Percentiles rank a stretch among this genome's conserved stretches.
phyloP scores from a whole-genome alignment of 2,888 invertebrate genomes.

The Leptopilina myrica region DNA sequence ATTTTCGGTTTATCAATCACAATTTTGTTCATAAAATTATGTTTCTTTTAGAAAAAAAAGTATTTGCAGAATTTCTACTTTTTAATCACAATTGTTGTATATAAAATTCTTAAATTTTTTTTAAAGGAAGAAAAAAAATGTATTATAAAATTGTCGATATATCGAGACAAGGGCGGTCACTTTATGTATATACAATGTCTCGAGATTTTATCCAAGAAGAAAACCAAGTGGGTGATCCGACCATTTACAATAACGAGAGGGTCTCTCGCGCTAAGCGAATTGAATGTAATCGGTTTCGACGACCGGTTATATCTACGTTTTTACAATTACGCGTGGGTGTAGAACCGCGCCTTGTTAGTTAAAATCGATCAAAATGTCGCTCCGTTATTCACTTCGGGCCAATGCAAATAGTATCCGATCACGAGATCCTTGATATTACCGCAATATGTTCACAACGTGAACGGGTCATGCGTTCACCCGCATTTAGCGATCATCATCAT shows the following conservation, averaged over 20 bases:
- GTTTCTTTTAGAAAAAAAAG: no score
- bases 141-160: slow-evolving; percentile 34
- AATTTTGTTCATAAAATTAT: no score
- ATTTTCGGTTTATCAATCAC: no score
- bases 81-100: no score
- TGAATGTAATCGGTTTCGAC: slow-evolving; percentile 61
- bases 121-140: no score
- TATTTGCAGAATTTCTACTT: no score
- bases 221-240: slow-evolving; percentile 60
- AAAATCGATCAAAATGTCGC: slow-evolving; percentile 40
- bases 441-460: slow-evolving; percentile 28
- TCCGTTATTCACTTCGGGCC: slow-evolving; percentile 40
- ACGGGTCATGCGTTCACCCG: slow-evolving; percentile 34
- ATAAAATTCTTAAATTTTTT: no score
- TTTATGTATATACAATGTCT: slow-evolving; percentile 43
- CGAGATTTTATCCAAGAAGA: slow-evolving; percentile 53
- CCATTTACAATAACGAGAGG: slow-evolving; percentile 56
- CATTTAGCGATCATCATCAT: slow-evolving; percentile 18
- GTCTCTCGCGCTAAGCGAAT: slow-evolving; percentile 54
- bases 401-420: slow-evolving; percentile 39
- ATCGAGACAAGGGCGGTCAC: slow-evolving; percentile 49
- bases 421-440: slow-evolving; percentile 37
- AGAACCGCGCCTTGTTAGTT: slow-evolving; percentile 47
- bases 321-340: slow-evolving; percentile 59
- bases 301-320: slow-evolving; percentile 48